Conservation (phyloP, 2,113 vertebrate genomes). For the Pelecanoides urinatrix region DNA sequence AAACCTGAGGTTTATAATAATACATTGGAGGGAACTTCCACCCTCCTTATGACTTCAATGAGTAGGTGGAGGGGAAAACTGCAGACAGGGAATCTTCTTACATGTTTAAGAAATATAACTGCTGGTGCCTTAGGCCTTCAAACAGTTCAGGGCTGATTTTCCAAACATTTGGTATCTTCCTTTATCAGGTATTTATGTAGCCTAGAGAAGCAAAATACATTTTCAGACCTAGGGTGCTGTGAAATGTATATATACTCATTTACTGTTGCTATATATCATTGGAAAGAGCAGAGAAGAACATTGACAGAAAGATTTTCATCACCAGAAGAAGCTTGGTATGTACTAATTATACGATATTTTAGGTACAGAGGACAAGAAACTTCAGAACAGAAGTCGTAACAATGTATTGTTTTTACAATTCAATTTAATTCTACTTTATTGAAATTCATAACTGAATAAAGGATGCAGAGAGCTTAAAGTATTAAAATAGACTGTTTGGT, state of each 20-base stretch:
- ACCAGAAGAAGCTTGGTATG: background rate
- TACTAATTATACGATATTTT: background rate
- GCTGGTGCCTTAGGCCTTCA: background rate
- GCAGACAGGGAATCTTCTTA: background rate
- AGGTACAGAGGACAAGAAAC: background rate
- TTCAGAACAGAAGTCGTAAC: background rate
- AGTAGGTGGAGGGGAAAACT: background rate
- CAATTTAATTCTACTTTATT: background rate
- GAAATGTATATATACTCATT: background rate
- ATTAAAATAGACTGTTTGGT: background rate
- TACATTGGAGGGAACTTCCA: rapidly evolving
- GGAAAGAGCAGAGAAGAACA: background rate
- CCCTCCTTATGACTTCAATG: background rate
- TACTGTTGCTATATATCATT: background rate
- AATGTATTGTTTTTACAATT: background rate
- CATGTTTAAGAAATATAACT: background rate
- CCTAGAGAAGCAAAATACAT: background rate
- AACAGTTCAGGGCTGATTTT: background rate
- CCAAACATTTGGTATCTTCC: background rate
- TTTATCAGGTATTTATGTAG: background rate
- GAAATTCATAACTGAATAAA: background rate
- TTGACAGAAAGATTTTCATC: background rate
- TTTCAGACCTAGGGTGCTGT: background rate
- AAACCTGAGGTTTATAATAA: rapidly evolving
- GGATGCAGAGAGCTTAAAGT: background rate